Conservation (phyloP, 2,888 invertebrate species). For the Apeira syringaria region DNA sequence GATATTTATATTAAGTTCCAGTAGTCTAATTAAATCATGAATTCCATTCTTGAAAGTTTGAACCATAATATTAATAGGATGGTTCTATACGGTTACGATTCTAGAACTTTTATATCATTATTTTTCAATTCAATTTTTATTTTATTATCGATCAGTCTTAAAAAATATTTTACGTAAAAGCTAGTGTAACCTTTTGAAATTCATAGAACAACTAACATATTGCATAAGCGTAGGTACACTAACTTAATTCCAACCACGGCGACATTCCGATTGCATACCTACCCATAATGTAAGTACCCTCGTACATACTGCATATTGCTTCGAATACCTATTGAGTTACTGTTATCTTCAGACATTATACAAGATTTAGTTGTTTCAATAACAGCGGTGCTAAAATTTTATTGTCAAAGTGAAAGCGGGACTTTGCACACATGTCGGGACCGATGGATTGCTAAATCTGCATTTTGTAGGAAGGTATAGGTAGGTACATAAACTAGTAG, state of each 20-base stretch:
- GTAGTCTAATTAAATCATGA: no score
- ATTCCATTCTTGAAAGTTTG: no score
- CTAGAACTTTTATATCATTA: no score
- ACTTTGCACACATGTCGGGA: constrained; percentile 20
- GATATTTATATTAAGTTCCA: no score
- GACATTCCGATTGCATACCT: constrained; percentile 18
- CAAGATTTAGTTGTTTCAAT: constrained; percentile 75
- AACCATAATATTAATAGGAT: no score
- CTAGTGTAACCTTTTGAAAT: no score
- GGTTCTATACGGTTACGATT: no score
- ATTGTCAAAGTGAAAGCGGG: constrained; percentile 49
- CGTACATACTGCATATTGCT: constrained; percentile 21
- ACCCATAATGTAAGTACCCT: constrained; percentile 17
- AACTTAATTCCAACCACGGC: not conserved
- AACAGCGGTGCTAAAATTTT: constrained; percentile 72
- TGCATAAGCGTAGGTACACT: not conserved
- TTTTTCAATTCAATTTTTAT: no score
- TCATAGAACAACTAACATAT: not conserved
- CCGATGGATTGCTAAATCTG: constrained; percentile 25
- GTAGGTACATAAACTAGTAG: no score
- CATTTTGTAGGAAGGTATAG: no score
- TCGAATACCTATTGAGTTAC: constrained; percentile 23
- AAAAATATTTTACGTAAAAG: no score
- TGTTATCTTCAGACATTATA: constrained; percentile 21
- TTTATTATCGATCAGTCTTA: no score